Base-by-base conservation (phyloP, 2,113 vertebrate species). In the Sinocyclocheilus grahami region DNA sequence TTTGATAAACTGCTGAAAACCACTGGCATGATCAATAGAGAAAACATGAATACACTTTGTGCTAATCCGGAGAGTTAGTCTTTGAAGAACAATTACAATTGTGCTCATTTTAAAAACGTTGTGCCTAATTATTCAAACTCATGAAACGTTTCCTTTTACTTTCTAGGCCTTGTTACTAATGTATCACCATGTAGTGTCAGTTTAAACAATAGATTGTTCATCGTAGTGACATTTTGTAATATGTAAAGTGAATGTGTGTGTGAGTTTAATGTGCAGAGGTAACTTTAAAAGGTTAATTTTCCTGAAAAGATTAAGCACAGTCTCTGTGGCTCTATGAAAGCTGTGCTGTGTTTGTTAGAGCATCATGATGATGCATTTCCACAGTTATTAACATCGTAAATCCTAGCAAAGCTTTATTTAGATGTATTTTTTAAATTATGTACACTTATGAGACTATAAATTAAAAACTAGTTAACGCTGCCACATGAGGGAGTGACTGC, bases 1-100 rank as follows among this genome's bases (percentile, higher is more conserved):
- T 88, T 88, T 88, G 79, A 88, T 78, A 24, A 85, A 78, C 79
- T 86, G 27, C 37, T 83, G 71, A 82, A 77, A 67, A 76, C 72
- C 85, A 71, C 80, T 67, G 37, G 69, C 51, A 53, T 65, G 77
- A 82, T 77, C 63, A 58, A 12, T 72, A 82, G 60, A 78, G 69
- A 83, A 83, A 83, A 82, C 63, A 53, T 67, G 27, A 37, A 82
- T 33, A 69, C 5, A 69, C 42, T 69, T 82, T 82, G 22, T 33
- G 27, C 42, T 46, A 62, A 65, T 76, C n/a, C 13, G 13, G 72
- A n/a, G 20, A 82, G 60, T 67, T 82, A 8, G 8, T 55, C 48
- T 83, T 83, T 83, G 65, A 72, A 53, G 48, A n/a, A 37, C 76
- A 20, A 11, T 30, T 55, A 33, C 5, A 48, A 48, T 27, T 48